Evolutionary conservation across 2,888 invertebrate species (phyloP).

Genomic region (Chorisops tibialis): DNA sequence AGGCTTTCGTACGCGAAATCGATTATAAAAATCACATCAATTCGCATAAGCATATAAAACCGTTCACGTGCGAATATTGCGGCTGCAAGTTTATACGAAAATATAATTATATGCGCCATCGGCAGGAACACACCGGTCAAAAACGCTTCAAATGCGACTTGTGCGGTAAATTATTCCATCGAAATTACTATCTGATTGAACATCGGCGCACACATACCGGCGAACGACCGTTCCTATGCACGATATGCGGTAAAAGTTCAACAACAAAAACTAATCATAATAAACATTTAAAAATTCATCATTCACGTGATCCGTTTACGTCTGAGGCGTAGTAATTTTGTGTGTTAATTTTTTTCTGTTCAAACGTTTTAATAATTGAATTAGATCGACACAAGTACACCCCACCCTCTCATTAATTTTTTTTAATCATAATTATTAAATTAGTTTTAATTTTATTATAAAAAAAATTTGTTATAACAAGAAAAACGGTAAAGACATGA

Average conservation of each 20-base stretch:
- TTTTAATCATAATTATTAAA: neutral
- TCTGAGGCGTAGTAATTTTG: conserved; percentile 59
- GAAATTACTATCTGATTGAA: conserved; percentile 82
- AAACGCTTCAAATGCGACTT: conserved; percentile 72
- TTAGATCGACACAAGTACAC: too few species aligned
- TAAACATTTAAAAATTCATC: conserved; percentile 85
- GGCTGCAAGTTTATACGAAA: conserved; percentile 85
- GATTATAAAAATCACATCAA: conserved; percentile 83
- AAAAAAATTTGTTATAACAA: neutral
- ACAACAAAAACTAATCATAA: conserved; percentile 89
- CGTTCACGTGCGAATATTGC: conserved; percentile 84
- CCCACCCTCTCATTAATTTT: too few species aligned
- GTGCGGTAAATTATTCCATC: conserved; percentile 81
- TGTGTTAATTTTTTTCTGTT: neutral
- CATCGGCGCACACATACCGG: conserved; percentile 85
- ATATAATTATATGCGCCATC: conserved; percentile 83
- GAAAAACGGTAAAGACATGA: neutral
- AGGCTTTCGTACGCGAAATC: conserved; percentile 77
- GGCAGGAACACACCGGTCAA: conserved; percentile 76
- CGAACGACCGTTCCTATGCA: conserved; percentile 72
- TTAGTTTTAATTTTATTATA: neutral
- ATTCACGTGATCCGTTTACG: conserved; percentile 81
- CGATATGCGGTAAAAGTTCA: conserved; percentile 84
- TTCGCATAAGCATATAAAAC: conserved; percentile 77
- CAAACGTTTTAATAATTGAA: neutral